A percentile compares a stretch with the other conserved stretches of the same genome.
Conservation (phyloP, 2,797 vertebrate species). For the Peromyscus aztecus region DNA sequence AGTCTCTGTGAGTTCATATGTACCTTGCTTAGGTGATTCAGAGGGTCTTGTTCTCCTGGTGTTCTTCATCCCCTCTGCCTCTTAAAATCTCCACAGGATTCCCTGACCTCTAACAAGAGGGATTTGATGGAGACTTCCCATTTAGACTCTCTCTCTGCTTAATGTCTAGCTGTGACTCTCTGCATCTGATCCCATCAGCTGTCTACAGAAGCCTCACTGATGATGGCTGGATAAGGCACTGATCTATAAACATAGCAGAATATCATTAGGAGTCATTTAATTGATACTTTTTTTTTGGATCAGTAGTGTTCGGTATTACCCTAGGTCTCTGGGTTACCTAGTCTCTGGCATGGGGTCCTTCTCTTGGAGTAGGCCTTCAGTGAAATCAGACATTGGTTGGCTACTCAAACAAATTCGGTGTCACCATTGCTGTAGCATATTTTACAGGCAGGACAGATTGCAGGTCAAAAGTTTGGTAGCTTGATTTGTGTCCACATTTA, state of each 20-base stretch:
- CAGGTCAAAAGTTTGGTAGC: neutral
- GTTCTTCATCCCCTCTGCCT: too few relatives aligned
- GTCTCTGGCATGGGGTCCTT: neutral
- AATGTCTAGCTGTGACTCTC: neutral
- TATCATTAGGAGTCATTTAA: neutral
- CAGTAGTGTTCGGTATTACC: neutral
- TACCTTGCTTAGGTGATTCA: too few relatives aligned
- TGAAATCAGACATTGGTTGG: too few relatives aligned
- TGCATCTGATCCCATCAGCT: neutral
- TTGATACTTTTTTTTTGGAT: neutral
- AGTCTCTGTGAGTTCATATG: neutral
- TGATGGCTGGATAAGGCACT: neutral
- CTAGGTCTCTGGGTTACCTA: neutral
- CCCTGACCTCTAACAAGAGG: too few relatives aligned
- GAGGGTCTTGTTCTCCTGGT: too few relatives aligned
- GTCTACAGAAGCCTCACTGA: neutral
- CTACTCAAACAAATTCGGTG: too few relatives aligned
- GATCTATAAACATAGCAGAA: neutral
- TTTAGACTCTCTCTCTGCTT: too few relatives aligned
- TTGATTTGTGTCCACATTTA: neutral
- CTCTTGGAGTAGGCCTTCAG: too few relatives aligned
- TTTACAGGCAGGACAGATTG: neutral
- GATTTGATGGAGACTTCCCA: too few relatives aligned
- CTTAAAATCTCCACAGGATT: too few relatives aligned
- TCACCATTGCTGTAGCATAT: too few relatives aligned